Evolutionary conservation across 2,113 vertebrate genomes (phyloP), one percentile per base, ranked within the genome.

Genomic region (Ageneiosus marmoratus): DNA sequence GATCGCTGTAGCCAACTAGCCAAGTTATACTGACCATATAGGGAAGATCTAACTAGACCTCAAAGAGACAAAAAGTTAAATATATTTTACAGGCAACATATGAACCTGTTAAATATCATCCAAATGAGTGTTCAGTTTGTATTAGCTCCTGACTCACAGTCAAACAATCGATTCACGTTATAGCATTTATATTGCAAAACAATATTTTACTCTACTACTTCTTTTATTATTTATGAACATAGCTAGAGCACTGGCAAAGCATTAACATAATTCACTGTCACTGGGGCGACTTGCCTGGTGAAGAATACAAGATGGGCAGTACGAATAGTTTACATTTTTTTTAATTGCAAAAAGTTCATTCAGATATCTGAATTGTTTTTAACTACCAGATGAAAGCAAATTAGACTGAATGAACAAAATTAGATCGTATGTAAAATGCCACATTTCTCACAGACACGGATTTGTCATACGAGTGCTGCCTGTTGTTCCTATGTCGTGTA

Each of bases 161-260:
- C 27, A 60, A 79, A 20, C 1, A 37, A n/a, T 51, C 27, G 37
- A 7, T 34, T 0, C 65, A 10, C 34, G 9, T 37, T 13, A 41
- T 0, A 41, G 65, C 10, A 0, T 55, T 69, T 20, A 22, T 46
- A 41, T 16, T 37, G 22, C 37, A 69, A 4, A 48, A 34, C 32
- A 0, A 55, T 27, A 41, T 41, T 51, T 53, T 80, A 37, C 34
- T 5, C 37, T 55, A 44, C 63, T 11, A 55, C 29, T 7, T 55
- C 24, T 70, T 55, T 10, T 24, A 69, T 24, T 41, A 48, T 69
- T 69, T 69, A 34, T 80, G 60, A 70, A 70, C 79, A 80, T 70
- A 27, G 20, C 63, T 46, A 70, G 15, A 70, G 51, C 3, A 2
- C 5, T 80, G 63, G 79, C 24, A 56, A 67, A 51, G 70, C 79